These are phyloP conservation scores for Bos taurus DNA, from an alignment of 2,113 vertebrate species.

Conservation along the genomic window DNA sequence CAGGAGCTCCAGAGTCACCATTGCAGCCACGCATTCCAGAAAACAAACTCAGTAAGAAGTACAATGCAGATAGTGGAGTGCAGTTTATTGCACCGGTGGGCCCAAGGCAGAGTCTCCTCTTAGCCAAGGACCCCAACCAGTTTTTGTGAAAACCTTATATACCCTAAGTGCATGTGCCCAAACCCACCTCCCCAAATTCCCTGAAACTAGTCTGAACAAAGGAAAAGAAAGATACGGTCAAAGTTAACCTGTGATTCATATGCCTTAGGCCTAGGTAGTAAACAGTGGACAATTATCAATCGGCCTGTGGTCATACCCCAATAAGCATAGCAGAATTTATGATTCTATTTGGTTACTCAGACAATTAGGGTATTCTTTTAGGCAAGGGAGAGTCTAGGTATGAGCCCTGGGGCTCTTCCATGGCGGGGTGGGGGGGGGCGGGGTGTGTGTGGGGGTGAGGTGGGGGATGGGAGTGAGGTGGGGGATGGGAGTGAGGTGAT, in stretches of 20 bases:
- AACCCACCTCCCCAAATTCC: not conserved
- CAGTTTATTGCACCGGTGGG: not conserved
- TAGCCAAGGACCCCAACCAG: not conserved
- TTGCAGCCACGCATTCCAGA: rapidly evolving
- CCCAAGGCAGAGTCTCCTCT: not conserved
- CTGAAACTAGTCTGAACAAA: not conserved
- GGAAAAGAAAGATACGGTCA: not conserved
- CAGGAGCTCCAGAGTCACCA: not conserved
- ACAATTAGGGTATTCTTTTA: not conserved
- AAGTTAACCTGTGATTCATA: not conserved
- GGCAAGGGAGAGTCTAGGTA: not conserved
- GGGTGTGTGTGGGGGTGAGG: no score
- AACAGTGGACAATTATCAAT: not conserved
- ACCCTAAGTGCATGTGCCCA: not conserved
- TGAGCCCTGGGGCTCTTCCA: not conserved
- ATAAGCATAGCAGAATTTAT: not conserved
- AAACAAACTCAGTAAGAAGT: not conserved
- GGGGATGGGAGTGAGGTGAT: no score
- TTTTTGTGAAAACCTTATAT: not conserved
- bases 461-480: no score
- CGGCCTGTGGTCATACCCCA: not conserved
- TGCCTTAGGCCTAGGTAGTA: not conserved
- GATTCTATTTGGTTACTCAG: not conserved
- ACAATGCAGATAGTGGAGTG: not conserved
- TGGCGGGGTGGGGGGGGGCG: no score